Percentiles rank a stretch among this genome's conserved stretches.
Conservation (phyloP, 2,797 vertebrate species). For the Chrysocyon brachyurus region DNA sequence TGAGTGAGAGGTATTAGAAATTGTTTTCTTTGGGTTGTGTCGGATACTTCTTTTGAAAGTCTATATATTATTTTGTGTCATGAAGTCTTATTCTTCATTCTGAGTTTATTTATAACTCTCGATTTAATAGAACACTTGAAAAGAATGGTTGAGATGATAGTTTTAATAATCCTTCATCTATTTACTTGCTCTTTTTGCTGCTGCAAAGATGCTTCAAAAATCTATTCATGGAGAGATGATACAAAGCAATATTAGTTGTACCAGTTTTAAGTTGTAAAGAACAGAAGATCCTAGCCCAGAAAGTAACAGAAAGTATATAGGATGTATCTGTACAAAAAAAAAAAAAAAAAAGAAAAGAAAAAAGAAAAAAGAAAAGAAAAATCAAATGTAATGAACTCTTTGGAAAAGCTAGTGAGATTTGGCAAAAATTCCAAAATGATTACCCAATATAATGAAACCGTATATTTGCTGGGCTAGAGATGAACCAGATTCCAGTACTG, state of each 20-base stretch:
- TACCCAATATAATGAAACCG: background rate
- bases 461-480: background rate
- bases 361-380: background rate
- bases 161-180: background rate
- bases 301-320: background rate
- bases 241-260: background rate
- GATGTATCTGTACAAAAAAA: background rate
- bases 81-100: background rate
- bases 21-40: constrained; percentile 9
- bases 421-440: background rate
- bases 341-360: background rate
- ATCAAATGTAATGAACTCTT: background rate
- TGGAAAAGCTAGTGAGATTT: background rate
- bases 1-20: background rate
- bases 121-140: background rate
- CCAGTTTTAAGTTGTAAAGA: background rate
- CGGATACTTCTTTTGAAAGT: background rate
- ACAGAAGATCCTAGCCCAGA: background rate
- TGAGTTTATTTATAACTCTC: background rate
- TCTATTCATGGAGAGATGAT: background rate
- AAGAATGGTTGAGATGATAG: background rate
- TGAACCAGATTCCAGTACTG: background rate
- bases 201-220: background rate
- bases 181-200: background rate
- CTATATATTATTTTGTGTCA: background rate